phyloP scores from a whole-genome alignment of 2,888 invertebrate genomes.

The Onthophagus sagittarius region DNA sequence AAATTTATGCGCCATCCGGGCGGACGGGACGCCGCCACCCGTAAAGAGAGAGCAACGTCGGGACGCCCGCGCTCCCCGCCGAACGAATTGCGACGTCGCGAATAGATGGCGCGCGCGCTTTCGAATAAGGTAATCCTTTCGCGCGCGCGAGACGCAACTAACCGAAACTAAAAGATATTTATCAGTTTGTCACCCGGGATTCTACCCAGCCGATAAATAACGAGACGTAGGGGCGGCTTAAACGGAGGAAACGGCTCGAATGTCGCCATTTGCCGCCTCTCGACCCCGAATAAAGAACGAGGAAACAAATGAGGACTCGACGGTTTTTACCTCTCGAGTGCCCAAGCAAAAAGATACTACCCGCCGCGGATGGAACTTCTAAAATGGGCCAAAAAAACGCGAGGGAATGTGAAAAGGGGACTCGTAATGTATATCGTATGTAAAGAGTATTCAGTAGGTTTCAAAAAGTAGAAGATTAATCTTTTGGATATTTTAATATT shows the following conservation, averaged over 20 bases:
- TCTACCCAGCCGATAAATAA: slow-evolving; percentile 1
- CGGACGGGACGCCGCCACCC: neutral
- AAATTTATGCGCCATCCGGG: neutral
- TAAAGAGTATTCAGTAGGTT: neutral
- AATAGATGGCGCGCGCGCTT: neutral
- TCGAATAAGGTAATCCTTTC: slow-evolving; percentile 18
- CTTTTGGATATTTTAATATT: too few relatives aligned
- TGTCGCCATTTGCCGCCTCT: neutral
- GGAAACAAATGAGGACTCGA: slow-evolving; percentile 7
- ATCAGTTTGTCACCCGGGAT: slow-evolving; percentile 20
- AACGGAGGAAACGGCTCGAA: neutral
- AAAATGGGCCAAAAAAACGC: neutral
- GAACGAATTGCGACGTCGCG: neutral
- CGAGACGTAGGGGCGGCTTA: neutral
- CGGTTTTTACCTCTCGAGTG: slow-evolving; percentile 4
- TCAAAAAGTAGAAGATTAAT: neutral
- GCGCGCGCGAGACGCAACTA: slow-evolving; percentile 17
- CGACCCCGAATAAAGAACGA: neutral
- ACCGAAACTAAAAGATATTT: slow-evolving; percentile 23
- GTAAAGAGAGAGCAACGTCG: neutral
- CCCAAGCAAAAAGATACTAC: neutral
- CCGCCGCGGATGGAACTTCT: neutral
- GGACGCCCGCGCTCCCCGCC: neutral
- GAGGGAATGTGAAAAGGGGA: neutral
- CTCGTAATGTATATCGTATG: neutral